Evolutionary conservation across 2,888 invertebrate species (phyloP), one percentile per base, ranked within the genome.

Genomic region (Apeira syringaria): DNA sequence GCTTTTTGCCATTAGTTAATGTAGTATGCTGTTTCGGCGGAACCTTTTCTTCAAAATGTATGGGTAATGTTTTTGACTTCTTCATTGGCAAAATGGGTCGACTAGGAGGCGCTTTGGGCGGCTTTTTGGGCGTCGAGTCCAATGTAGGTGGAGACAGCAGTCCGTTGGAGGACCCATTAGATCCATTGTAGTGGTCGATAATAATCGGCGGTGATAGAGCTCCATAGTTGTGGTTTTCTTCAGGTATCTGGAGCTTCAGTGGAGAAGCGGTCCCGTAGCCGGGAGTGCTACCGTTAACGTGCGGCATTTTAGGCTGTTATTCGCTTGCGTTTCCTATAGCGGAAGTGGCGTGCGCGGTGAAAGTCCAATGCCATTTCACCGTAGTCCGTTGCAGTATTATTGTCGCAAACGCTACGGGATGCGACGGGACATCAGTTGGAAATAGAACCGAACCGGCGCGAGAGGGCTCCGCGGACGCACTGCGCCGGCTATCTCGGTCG

Each of bases 381-480:
- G 74, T 54, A 52, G 58, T 65, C 64, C 61, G 75, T 68, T 74
- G 80, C 77, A 76, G 79, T 85, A 77, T 78, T 77, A 80, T 63
- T 69, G 81, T 80, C 76, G 73, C 80, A 74, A 73, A 72, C 70
- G 73, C 63, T 64, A 65, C 70, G 76, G 75, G 79, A 80, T 81
- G 80, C 73, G 77, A 71, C 78, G 81, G 74, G 71, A 77, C 79
- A 80, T 80, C 69, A 70, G 78, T 79, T 80, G 70, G 76, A 88
- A 89, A 89, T 89, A 89, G 88, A 84, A 84, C 88, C 87, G 88
- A 77, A 84, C 88, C 88, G 88, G 78, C 85, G 79, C 78, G 87
- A 68, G 83, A 77, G 84, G 73, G 84, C 67, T 80, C 74, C 84
- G 85, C 86, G 86, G 73, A 68, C 81, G 74, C 70, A 88, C 88